phyloP scores from a whole-genome alignment of 2,797 vertebrate species.

The Urosaurus nigricauda region DNA sequence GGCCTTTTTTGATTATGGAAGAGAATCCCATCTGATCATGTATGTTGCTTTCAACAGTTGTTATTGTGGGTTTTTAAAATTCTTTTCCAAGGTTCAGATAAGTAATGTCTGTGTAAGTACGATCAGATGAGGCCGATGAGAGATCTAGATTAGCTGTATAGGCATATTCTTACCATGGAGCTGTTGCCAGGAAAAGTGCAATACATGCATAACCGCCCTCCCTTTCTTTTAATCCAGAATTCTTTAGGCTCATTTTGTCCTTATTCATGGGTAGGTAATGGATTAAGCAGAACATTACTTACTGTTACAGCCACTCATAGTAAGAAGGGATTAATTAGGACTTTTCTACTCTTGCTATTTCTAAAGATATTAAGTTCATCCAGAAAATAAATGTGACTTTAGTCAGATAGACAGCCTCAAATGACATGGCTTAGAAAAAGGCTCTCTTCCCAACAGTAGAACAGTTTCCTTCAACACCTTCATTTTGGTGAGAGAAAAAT shows the following conservation, averaged over 20 bases:
- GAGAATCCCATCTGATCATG: not conserved
- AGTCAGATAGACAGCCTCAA: conserved; percentile 7
- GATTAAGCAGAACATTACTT: conserved; percentile 69
- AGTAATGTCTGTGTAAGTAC: not conserved
- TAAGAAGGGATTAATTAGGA: conserved; percentile 66
- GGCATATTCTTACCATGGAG: not conserved
- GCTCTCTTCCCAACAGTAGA: not conserved
- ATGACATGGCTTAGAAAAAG: not conserved
- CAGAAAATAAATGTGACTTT: conserved; percentile 28
- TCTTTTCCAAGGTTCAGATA: not conserved
- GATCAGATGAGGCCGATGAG: not conserved
- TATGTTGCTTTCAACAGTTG: too few species aligned
- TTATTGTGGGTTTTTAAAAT: not conserved
- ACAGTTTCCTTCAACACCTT: not conserved
- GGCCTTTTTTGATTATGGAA: not conserved
- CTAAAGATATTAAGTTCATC: conserved; percentile 42
- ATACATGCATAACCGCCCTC: conserved; percentile 5
- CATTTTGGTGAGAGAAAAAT: not conserved
- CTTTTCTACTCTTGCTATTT: conserved; percentile 50
- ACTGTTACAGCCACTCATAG: conserved; percentile 65
- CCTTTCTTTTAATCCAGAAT: conserved; percentile 17
- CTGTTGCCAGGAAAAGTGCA: not conserved
- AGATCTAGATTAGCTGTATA: not conserved
- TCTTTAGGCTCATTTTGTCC: conserved; percentile 63
- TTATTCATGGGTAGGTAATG: conserved; percentile 65